phyloP scores from a whole-genome alignment of 92 coral and sea anemone genomes.

The Porites evermanni region DNA sequence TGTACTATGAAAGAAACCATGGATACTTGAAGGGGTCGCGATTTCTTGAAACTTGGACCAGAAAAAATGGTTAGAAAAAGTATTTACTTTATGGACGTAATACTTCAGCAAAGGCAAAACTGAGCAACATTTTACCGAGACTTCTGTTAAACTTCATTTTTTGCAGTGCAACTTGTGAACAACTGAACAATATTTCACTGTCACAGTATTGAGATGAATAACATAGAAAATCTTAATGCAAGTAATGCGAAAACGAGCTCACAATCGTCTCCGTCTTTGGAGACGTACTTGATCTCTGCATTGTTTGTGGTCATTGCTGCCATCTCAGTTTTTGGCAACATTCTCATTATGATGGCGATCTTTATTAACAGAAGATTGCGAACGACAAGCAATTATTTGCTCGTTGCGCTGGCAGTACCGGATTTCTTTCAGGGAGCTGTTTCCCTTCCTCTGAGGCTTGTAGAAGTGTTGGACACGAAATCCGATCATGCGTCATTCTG shows the following conservation, averaged over 20 bases:
- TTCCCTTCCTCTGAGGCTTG: conserved; percentile 74
- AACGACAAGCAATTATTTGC: conserved; percentile 74
- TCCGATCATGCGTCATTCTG: conserved; percentile 48
- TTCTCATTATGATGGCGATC: conserved; percentile 70
- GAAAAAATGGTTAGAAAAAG: too few species aligned
- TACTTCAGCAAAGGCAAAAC: too few species aligned
- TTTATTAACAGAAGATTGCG: conserved; percentile 55
- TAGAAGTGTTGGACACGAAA: conserved; percentile 48
- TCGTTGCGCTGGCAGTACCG: conserved; percentile 75
- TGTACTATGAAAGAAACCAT: too few species aligned
- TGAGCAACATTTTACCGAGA: too few species aligned
- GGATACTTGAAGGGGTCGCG: too few species aligned
- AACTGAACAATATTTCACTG: background rate
- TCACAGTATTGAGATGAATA: background rate
- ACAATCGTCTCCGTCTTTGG: background rate
- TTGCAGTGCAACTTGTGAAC: background rate
- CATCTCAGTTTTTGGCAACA: conserved; percentile 72
- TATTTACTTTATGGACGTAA: too few species aligned
- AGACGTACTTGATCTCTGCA: conserved; percentile 11
- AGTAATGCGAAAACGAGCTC: background rate
- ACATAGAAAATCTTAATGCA: background rate
- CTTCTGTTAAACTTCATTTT: too few species aligned
- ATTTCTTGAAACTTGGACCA: too few species aligned
- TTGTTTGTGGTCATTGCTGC: conserved; percentile 45
- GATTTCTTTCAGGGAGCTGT: conserved; percentile 80